These are phyloP conservation scores for Papilio demoleus DNA, from an alignment of 2,888 invertebrate species.

Conservation along the genomic window DNA sequence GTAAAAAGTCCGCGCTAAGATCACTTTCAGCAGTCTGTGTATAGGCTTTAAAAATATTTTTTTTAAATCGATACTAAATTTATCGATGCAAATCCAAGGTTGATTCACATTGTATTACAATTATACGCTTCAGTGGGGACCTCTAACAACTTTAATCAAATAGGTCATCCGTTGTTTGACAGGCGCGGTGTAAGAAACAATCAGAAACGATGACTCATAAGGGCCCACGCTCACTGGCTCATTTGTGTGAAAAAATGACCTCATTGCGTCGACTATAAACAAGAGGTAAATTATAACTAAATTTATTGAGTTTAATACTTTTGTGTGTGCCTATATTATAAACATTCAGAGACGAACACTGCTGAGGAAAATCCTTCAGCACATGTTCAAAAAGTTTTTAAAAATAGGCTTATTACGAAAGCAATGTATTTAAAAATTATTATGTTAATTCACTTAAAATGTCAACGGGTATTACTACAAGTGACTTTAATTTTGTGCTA, in stretches of 20 bases:
- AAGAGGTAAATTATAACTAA: constrained; percentile 16
- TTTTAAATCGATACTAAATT: not conserved
- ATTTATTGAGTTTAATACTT: constrained; percentile 4
- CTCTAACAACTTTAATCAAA: constrained; percentile 39
- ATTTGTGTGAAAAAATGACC: constrained; percentile 30
- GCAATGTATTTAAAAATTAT: not conserved
- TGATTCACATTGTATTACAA: constrained; percentile 23
- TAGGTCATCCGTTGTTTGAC: constrained; percentile 35
- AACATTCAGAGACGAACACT: not conserved
- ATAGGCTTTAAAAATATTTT: not conserved
- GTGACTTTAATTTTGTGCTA: too few species aligned
- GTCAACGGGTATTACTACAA: too few species aligned
- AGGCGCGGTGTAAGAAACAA: constrained; percentile 20
- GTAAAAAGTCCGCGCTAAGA: too few species aligned
- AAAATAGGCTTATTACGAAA: not conserved
- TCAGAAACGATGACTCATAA: constrained; percentile 32
- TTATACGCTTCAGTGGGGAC: constrained; percentile 23
- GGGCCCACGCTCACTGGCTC: constrained; percentile 28
- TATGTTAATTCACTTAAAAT: not conserved
- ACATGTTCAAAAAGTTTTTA: not conserved
- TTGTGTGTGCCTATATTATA: not conserved
- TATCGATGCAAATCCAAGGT: constrained; percentile 10
- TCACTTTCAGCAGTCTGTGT: too few species aligned
- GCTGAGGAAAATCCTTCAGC: not conserved
- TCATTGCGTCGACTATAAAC: constrained; percentile 30